Evolutionary conservation across 2,113 vertebrate species (phyloP).

Genomic region (Lichenostomus cassidix): DNA sequence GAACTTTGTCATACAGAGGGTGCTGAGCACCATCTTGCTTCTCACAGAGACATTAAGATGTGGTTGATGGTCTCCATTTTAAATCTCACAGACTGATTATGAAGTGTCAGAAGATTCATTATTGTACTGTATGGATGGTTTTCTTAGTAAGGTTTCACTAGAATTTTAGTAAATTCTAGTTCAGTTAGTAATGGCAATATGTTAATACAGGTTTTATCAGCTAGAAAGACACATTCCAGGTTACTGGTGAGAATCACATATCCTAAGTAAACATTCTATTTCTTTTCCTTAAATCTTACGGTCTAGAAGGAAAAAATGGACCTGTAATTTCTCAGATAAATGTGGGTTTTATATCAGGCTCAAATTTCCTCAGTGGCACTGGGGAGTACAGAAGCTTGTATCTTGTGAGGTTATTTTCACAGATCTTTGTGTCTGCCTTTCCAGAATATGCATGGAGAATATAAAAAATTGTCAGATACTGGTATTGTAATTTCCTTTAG

Average conservation of each 20-base stretch:
- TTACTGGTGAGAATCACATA: not conserved
- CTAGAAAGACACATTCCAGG: not conserved
- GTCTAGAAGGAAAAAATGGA: not conserved
- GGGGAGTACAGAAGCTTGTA: not conserved
- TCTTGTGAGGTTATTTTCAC: not conserved
- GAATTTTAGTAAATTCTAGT: not conserved
- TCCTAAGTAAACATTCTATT: not conserved
- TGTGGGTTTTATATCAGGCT: not conserved
- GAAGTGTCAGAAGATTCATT: not conserved
- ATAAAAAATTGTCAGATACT: not conserved
- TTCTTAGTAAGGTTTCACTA: not conserved
- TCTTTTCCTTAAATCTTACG: not conserved
- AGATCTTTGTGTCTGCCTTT: not conserved
- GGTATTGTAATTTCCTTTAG: not conserved
- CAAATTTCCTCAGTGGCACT: not conserved
- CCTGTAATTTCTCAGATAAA: not conserved
- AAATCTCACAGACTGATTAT: not conserved
- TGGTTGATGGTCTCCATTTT: not conserved
- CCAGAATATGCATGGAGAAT: not conserved
- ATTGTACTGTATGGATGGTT: not conserved
- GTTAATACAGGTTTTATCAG: not conserved
- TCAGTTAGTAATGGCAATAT: not conserved
- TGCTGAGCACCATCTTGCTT: not conserved
- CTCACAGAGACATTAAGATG: not conserved
- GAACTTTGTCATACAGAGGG: not conserved